A percentile compares a stretch with the other conserved stretches of the same genome.
Conservation (phyloP, 2,113 vertebrate genomes). For the Macrotus californicus region DNA sequence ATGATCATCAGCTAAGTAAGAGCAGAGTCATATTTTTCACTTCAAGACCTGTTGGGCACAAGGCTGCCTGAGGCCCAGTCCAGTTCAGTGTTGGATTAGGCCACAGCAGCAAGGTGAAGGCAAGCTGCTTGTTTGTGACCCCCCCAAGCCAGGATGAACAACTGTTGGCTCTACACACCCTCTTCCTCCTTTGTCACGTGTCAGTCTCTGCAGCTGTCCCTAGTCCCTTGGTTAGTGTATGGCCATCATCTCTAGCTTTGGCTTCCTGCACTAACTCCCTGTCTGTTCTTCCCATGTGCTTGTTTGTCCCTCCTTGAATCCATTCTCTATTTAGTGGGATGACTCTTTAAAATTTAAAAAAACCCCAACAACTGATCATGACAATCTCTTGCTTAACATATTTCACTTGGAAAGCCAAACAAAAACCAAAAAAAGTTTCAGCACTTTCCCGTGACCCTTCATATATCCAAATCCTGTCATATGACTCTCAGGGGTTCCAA, state of each 20-base stretch:
- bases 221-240: not conserved
- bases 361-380: not conserved
- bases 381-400: not conserved
- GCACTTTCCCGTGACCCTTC: not conserved
- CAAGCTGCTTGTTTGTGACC: not conserved
- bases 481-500: not conserved
- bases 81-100: not conserved
- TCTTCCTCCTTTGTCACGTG: not conserved
- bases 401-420: not conserved
- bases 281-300: not conserved
- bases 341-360: not conserved
- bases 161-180: rapidly evolving
- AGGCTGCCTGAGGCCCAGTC: not conserved
- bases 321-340: not conserved
- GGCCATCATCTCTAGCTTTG: not conserved
- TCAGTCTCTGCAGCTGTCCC: not conserved
- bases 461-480: not conserved
- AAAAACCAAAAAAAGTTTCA: not conserved
- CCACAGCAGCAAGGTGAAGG: not conserved
- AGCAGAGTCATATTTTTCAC: not conserved
- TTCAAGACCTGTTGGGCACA: not conserved
- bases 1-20: not conserved
- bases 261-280: not conserved
- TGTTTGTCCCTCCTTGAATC: not conserved
- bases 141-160: not conserved